A percentile compares a stretch with the other conserved stretches of the same genome.
Evolutionary conservation across 2,113 vertebrate species (phyloP).

Genomic region (Megaceryle torquata): DNA sequence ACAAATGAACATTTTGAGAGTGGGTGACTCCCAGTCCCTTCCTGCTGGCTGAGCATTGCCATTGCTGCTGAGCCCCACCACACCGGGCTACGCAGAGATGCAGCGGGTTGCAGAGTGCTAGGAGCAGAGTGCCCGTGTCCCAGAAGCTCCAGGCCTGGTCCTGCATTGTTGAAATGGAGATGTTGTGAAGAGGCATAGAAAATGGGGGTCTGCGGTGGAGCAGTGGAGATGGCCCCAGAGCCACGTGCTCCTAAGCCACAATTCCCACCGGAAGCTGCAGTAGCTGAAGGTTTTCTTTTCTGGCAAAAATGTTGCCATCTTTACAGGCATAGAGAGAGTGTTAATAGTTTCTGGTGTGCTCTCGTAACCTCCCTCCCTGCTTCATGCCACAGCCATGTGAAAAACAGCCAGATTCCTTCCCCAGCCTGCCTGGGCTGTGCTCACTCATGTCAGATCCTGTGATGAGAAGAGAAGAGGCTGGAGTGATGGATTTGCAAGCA

Average conservation of each 20-base stretch:
- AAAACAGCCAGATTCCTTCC: not conserved
- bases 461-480: not conserved
- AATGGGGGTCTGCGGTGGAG: not conserved
- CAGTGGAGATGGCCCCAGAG: not conserved
- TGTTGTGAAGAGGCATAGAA: not conserved
- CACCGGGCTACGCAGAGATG: not conserved
- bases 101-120: not conserved
- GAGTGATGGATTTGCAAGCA: not conserved
- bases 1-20: not conserved
- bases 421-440: not conserved
- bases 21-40: not conserved
- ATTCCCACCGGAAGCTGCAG: not conserved
- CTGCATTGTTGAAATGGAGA: accelerated
- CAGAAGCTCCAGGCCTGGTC: not conserved
- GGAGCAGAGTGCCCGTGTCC: not conserved
- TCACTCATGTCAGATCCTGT: not conserved
- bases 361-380: not conserved
- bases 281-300: not conserved
- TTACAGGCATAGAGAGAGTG: not conserved
- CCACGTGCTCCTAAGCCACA: not conserved
- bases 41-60: not conserved
- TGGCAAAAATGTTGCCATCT: not conserved
- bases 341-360: not conserved
- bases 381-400: accelerated
- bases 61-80: not conserved